Evolutionary conservation across 2,888 invertebrate genomes (phyloP).

Genomic region (Schizotus pectinicornis): DNA sequence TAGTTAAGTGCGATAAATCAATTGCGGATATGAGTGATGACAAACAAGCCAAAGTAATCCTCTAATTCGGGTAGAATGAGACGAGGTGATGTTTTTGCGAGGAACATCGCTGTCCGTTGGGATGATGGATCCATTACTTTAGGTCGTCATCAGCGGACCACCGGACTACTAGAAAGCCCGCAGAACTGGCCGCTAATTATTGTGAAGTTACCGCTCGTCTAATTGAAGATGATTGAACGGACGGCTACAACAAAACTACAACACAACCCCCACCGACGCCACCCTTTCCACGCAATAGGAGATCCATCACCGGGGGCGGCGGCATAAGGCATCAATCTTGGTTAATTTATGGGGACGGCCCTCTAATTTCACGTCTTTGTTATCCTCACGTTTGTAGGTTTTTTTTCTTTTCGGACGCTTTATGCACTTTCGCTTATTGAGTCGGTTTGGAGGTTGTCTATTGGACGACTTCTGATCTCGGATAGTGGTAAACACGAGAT

Average conservation of each 20-base stretch:
- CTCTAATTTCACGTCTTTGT: no score
- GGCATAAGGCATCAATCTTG: conserved; percentile 17
- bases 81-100: conserved; percentile 46
- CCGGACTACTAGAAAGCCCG: conserved; percentile 34
- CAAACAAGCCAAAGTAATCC: conserved; percentile 48
- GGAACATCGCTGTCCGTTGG: conserved; percentile 52
- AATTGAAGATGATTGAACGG: conserved; percentile 59
- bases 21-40: conserved; percentile 48
- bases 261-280: conserved; percentile 3
- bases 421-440: no score
- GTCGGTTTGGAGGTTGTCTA: no score
- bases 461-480: no score
- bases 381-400: no score
- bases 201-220: conserved; percentile 53
- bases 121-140: conserved; percentile 63
- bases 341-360: conserved; percentile 5
- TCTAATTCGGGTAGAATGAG: conserved; percentile 44
- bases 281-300: conserved; percentile 7
- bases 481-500: no score
- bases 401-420: no score
- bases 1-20: conserved; percentile 43
- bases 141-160: conserved; percentile 53
- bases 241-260: conserved; percentile 13
- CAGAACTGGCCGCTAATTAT: conserved; percentile 55
- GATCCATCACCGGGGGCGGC: conserved; percentile 18